phyloP scores from a whole-genome alignment of 2,797 vertebrate species.

The Xyrichtys novacula region DNA sequence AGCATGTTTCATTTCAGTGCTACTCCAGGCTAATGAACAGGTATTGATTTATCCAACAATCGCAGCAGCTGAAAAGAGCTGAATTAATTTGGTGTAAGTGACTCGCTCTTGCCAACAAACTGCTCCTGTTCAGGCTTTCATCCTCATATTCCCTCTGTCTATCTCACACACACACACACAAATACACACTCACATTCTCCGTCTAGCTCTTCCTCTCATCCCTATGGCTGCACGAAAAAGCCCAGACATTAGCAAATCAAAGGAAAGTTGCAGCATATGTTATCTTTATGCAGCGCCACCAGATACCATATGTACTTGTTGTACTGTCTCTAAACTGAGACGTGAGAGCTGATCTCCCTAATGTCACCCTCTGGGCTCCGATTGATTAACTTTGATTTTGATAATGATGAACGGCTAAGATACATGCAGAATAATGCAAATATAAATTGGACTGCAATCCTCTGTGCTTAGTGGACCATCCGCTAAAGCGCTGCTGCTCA shows the following conservation, averaged over 20 bases:
- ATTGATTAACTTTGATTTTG: too few relatives aligned
- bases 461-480: not conserved
- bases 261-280: slow-evolving; percentile 17
- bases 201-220: not conserved
- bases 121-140: slow-evolving; percentile 33
- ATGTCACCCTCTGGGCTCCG: too few relatives aligned
- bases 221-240: slow-evolving; percentile 36
- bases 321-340: slow-evolving; percentile 18
- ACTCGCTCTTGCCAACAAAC: slow-evolving; percentile 63
- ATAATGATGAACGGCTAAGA: slow-evolving; percentile 10
- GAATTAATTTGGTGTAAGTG: slow-evolving; percentile 75
- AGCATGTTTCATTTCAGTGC: slow-evolving; percentile 66
- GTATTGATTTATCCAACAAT: slow-evolving; percentile 76
- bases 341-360: too few relatives aligned
- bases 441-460: slow-evolving; percentile 2
- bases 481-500: not conserved
- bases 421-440: slow-evolving; percentile 1
- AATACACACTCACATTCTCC: not conserved
- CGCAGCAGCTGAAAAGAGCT: slow-evolving; percentile 59
- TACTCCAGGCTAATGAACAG: slow-evolving; percentile 72
- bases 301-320: slow-evolving; percentile 14
- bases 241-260: slow-evolving; percentile 42
- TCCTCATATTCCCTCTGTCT: slow-evolving; percentile 9
- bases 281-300: slow-evolving; percentile 3
- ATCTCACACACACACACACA: slow-evolving; percentile 5